Percentiles rank a stretch among this genome's conserved stretches.
phyloP scores from a whole-genome alignment of 2,888 invertebrate species.

The Lithophane socia region DNA sequence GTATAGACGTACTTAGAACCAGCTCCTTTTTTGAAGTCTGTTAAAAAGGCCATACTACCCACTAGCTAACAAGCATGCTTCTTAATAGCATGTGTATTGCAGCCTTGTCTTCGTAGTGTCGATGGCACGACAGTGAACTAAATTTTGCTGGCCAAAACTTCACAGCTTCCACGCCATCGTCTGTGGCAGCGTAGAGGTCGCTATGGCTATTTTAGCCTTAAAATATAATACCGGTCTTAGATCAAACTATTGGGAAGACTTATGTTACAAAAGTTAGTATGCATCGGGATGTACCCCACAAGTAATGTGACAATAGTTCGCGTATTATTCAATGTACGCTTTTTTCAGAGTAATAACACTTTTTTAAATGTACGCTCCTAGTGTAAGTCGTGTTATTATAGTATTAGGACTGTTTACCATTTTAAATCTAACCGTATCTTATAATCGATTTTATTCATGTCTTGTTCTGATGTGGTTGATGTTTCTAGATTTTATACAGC shows the following conservation, averaged over 20 bases:
- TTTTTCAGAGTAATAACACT: constrained; percentile 67
- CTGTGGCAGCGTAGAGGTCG: too few relatives aligned
- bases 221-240: constrained; percentile 12
- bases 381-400: constrained; percentile 69
- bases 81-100: constrained; percentile 5
- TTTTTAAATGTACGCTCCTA: constrained; percentile 71
- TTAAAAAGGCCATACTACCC: too few relatives aligned
- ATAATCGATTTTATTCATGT: constrained; percentile 39
- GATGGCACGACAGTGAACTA: too few relatives aligned
- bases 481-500: not conserved
- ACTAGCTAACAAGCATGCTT: not conserved
- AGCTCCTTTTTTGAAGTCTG: too few relatives aligned
- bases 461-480: constrained; percentile 48
- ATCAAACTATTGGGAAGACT: constrained; percentile 47
- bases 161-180: too few relatives aligned
- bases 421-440: constrained; percentile 64
- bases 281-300: constrained; percentile 57
- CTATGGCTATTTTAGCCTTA: too few relatives aligned
- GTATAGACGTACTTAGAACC: too few relatives aligned
- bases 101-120: too few relatives aligned
- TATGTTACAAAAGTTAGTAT: constrained; percentile 18
- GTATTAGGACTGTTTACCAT: constrained; percentile 66
- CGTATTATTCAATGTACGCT: constrained; percentile 70
- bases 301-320: constrained; percentile 74
- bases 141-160: too few relatives aligned